phyloP scores from a whole-genome alignment of 1,140 invertebrate species.

The Neodiprion pinetum region DNA sequence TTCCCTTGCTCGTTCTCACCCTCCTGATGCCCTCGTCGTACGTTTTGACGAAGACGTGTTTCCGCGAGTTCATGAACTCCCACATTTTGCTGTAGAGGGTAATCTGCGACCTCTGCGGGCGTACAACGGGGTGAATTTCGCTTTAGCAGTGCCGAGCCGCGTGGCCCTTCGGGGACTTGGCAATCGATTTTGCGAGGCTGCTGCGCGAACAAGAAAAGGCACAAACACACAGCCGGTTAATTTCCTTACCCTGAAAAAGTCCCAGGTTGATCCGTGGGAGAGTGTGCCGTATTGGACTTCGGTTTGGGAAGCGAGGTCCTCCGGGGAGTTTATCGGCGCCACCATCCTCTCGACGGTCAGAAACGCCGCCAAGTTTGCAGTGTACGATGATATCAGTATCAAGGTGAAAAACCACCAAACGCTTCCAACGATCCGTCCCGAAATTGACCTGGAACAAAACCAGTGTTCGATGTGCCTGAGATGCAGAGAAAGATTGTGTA shows the following conservation, averaged over 20 bases:
- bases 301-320: conserved; percentile 92
- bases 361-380: conserved; percentile 97
- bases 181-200: background rate
- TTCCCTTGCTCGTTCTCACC: conserved; percentile 84
- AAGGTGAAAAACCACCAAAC: conserved; percentile 99
- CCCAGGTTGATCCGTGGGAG: conserved; percentile 85
- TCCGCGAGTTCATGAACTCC: conserved; percentile 90
- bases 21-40: conserved; percentile 86
- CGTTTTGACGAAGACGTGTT: conserved; percentile 81
- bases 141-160: background rate
- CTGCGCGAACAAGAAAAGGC: background rate
- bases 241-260: conserved; percentile 85
- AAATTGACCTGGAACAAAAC: conserved; percentile 75
- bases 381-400: conserved; percentile 98
- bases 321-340: conserved; percentile 91
- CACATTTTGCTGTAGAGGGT: conserved; percentile 93
- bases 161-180: too few species aligned
- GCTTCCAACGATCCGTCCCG: conserved; percentile 93
- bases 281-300: conserved; percentile 95
- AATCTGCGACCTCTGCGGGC: conserved; percentile 84
- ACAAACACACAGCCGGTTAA: too few species aligned
- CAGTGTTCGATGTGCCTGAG: background rate
- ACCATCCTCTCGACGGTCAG: conserved; percentile 94
- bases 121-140: conserved; percentile 10
- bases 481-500: background rate